These are phyloP conservation scores for Malurus melanocephalus DNA, from an alignment of 2,113 vertebrate species.

Conservation along the genomic window DNA sequence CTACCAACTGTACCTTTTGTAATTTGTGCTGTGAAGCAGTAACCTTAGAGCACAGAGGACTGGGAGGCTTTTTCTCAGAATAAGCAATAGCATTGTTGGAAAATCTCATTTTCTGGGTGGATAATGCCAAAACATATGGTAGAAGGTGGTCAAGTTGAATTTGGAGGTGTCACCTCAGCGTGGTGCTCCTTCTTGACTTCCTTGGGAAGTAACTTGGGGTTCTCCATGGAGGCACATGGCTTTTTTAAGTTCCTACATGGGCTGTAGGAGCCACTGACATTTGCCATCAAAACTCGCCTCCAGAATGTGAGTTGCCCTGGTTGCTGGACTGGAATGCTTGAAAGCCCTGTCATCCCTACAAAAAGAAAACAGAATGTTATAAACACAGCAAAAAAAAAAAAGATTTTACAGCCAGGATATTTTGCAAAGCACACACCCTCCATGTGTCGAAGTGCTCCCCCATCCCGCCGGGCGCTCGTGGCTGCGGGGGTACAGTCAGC, in stretches of 20 bases:
- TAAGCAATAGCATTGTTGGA: background rate
- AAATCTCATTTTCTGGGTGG: background rate
- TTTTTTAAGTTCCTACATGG: background rate
- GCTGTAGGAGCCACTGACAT: background rate
- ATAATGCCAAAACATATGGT: background rate
- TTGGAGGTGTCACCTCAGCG: background rate
- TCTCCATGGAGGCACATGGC: background rate
- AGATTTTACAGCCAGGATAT: background rate
- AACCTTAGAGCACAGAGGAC: background rate
- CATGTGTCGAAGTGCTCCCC: background rate
- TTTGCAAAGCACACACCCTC: background rate
- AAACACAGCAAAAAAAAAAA: background rate
- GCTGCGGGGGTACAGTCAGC: background rate
- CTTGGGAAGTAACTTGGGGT: background rate
- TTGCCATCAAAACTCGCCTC: background rate
- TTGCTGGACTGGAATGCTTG: background rate
- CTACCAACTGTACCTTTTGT: background rate
- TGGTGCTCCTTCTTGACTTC: background rate
- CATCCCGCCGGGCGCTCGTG: fast-evolving
- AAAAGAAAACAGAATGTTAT: background rate
- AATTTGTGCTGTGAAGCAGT: background rate
- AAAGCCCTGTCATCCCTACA: background rate
- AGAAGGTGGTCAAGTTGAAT: background rate
- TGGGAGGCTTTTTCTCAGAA: background rate
- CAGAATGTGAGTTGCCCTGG: background rate